Evolutionary conservation across 2,113 vertebrate species (phyloP), one percentile per base, ranked within the genome.

Genomic region (Aptenodytes forsteri): DNA sequence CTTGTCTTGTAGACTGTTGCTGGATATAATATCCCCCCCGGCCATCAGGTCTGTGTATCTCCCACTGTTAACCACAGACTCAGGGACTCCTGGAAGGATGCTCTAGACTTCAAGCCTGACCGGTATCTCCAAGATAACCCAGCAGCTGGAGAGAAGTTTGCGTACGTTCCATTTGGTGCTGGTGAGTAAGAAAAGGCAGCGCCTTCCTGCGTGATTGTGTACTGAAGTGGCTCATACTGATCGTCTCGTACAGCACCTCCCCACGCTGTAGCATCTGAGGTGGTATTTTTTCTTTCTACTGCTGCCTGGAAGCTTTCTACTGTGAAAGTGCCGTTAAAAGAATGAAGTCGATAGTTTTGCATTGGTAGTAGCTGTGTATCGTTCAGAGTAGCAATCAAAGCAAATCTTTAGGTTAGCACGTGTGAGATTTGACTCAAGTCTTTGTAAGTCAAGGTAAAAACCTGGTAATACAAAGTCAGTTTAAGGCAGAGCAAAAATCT

Each of bases 41-140:
- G 99, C 59, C 99, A 99, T 96, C 99, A 99, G 97, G 99, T 99
- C 86, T 99, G 99, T 38, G 99, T 99, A 12, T 99, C 99, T 66
- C 99, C 99, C 23, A 99, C 99, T 8, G 98, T 99, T 73, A 99
- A 99, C 96, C 99, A 99, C 19, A 99, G 99, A 40, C 99, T 99
- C 64, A 97, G 95, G 29, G 99, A 99, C 94, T 98, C 98, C 42
- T 99, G 99, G 99, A 79, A 50, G 2, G 95, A 99, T 2, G 98
- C 98, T 70, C 95, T 98, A 75, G 98, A 99, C 52, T 99, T 99
- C 91, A 98, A 98, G 79, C 99, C 99, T 1, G 99, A 99, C 55
- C 98, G 99, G 8, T 99, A 99, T 91, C 98, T 99, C 70, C 97
- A 98, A 1, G 99, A 99, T 50, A 99, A 98, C 93, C 98, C 98